Evolutionary conservation across 1,140 invertebrate species (phyloP).

Genomic region (Pseudomyrmex dendroicus): DNA sequence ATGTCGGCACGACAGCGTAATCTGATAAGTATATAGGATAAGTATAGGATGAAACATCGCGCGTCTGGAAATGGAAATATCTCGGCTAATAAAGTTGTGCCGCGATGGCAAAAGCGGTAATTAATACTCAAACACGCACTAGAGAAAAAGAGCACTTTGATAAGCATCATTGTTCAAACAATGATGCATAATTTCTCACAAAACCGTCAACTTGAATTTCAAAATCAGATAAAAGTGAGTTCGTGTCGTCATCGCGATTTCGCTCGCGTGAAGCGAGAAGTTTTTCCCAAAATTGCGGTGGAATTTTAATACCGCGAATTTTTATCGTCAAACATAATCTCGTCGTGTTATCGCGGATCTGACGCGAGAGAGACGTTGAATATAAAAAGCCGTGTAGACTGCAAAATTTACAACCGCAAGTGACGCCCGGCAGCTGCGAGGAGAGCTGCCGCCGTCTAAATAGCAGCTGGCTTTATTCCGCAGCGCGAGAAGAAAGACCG

Average conservation of each 20-base stretch:
- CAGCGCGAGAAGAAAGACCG: slow-evolving; percentile 37
- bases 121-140: not conserved
- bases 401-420: slow-evolving; percentile 51
- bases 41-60: not conserved
- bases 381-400: slow-evolving; percentile 17
- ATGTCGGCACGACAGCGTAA: slow-evolving; percentile 24
- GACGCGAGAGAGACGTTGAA: too few species aligned
- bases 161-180: not conserved
- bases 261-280: too few species aligned
- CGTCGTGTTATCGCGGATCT: too few species aligned
- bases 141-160: not conserved
- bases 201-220: too few species aligned
- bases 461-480: slow-evolving; percentile 45
- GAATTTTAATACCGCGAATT: too few species aligned
- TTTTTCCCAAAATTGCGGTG: too few species aligned
- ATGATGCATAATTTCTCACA: too few species aligned
- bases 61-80: not conserved
- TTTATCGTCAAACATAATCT: too few species aligned
- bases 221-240: too few species aligned
- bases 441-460: slow-evolving; percentile 39
- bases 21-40: slow-evolving; percentile 2
- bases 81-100: not conserved
- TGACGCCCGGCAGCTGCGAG: slow-evolving; percentile 45
- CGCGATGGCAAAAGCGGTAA: not conserved
- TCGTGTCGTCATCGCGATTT: too few species aligned